These are phyloP conservation scores for Meliscaeva auricollis DNA, from an alignment of 2,888 invertebrate species.

Conservation along the genomic window DNA sequence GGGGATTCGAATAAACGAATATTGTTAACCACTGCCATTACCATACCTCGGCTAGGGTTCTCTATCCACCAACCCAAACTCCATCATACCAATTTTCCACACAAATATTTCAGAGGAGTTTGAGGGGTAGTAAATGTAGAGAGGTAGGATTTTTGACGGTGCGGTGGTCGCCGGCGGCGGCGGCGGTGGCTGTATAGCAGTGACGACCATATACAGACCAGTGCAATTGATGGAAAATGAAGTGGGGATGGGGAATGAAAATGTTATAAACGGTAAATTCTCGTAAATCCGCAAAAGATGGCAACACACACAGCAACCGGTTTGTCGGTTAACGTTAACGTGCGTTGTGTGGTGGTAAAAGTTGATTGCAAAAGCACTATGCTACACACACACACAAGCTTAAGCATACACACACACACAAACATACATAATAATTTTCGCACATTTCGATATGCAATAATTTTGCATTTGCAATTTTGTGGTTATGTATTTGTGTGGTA, in stretches of 20 bases:
- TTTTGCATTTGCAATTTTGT: constrained; percentile 48
- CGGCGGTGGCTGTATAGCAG: no score
- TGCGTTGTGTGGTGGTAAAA: constrained; percentile 5
- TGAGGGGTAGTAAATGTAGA: constrained; percentile 26
- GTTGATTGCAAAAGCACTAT: constrained; percentile 30
- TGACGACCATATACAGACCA: no score
- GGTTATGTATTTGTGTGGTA: constrained; percentile 37
- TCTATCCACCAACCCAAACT: no score
- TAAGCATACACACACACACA: background rate
- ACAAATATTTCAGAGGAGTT: constrained; percentile 7
- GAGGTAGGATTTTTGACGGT: constrained; percentile 8
- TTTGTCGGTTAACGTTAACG: constrained; percentile 17
- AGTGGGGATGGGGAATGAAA: constrained; percentile 12
- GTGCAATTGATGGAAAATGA: no score
- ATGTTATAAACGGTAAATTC: constrained; percentile 49
- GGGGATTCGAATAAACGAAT: constrained; percentile 58
- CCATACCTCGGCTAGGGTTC: background rate
- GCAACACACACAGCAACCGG: constrained; percentile 47
- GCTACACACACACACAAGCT: constrained; percentile 1
- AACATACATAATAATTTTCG: background rate
- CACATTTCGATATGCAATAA: constrained; percentile 27
- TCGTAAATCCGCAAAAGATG: constrained; percentile 61
- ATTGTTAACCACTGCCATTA: constrained; percentile 39
- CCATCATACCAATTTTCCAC: background rate
- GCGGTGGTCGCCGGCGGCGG: constrained; percentile 2